Percentiles rank a stretch among this genome's conserved stretches.
These are phyloP conservation scores for Onychostruthus taczanowskii DNA, from an alignment of 2,113 vertebrate genomes.

Conservation along the genomic window DNA sequence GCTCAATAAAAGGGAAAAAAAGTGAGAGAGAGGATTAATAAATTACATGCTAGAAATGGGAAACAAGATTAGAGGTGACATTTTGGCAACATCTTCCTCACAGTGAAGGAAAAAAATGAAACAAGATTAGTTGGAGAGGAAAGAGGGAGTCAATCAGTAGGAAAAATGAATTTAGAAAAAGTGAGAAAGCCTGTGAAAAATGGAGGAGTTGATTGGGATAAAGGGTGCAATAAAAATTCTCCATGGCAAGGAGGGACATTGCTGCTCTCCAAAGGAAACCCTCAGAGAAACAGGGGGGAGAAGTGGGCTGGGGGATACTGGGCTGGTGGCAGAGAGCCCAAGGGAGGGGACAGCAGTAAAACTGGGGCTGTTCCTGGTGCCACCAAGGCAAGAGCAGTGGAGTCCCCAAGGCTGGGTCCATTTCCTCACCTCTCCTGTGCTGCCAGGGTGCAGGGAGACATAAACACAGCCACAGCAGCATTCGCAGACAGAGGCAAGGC, in stretches of 20 bases:
- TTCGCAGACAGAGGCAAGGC: background rate
- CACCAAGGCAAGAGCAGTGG: background rate
- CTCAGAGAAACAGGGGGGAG: background rate
- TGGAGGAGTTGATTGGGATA: constrained; percentile 33
- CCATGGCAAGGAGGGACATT: background rate
- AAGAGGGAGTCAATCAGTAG: constrained; percentile 56
- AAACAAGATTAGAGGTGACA: constrained; percentile 64
- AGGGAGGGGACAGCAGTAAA: background rate
- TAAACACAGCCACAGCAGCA: fast-evolving
- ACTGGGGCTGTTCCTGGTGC: background rate
- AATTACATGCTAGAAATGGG: constrained; percentile 70
- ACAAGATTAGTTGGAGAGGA: constrained; percentile 3
- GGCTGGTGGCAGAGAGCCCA: background rate
- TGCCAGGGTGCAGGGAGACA: background rate
- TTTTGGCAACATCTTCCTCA: constrained; percentile 68
- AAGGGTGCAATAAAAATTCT: background rate
- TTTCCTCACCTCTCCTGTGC: background rate
- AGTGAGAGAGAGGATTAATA: constrained; percentile 42
- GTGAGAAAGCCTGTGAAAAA: constrained; percentile 24
- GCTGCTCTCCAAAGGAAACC: background rate
- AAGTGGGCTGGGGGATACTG: background rate
- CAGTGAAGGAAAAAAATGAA: constrained; percentile 31
- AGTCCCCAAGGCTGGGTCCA: fast-evolving
- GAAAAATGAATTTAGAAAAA: constrained; percentile 15
- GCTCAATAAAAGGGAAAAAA: constrained; percentile 55